Evolutionary conservation across 2,797 vertebrate species (phyloP), one percentile per base, ranked within the genome.

Genomic region (Toxotes lorentzi): DNA sequence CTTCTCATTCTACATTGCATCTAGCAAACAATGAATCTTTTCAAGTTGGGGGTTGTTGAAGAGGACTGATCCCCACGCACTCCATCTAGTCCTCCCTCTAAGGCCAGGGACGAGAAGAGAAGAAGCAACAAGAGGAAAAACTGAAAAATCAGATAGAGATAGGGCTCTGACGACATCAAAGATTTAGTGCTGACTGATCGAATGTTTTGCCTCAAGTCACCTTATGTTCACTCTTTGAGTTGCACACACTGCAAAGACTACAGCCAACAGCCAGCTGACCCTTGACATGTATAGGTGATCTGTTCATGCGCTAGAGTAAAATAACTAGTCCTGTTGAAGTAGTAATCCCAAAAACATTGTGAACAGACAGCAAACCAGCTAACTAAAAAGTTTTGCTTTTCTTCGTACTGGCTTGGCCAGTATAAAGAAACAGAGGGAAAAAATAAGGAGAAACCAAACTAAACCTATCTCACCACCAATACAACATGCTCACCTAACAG

Each of bases 1-100:
- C 71, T 47, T 76, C 60, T 80, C 54, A 73, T 79, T 81, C 76
- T 59, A 79, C 57, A 79, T 62, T 57, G 47, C 34, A 68, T 70
- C 59, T 27, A 65, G 57, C 60, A 90, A 89, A 92, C 89, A 93
- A 91, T 81, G 84, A 16, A 45, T 81, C 80, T 80, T 87, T 92
- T 92, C 83, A 88, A 47, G 60, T 24, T 19, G 13, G 48, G 8
- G 65, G 61, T 66, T n/a, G 19, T 41, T 79, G 48, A 69, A 76
- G 60, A 53, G 53, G 67, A 79, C 63, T 0, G 48, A 85, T 67
- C 75, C 62, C 65, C 58, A 57, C 45, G 16, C 71, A 62, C 78
- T 81, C 79, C 7, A 32, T 70, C 70, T 73, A 57, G 62, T 67
- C 74, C 51, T 62, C 41, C 77, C 50, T 63, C 54, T 27, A 38